Percentiles rank a stretch among this genome's conserved stretches.
These are phyloP conservation scores for Sylvia borin DNA, from an alignment of 2,797 vertebrate genomes.

Conservation along the genomic window DNA sequence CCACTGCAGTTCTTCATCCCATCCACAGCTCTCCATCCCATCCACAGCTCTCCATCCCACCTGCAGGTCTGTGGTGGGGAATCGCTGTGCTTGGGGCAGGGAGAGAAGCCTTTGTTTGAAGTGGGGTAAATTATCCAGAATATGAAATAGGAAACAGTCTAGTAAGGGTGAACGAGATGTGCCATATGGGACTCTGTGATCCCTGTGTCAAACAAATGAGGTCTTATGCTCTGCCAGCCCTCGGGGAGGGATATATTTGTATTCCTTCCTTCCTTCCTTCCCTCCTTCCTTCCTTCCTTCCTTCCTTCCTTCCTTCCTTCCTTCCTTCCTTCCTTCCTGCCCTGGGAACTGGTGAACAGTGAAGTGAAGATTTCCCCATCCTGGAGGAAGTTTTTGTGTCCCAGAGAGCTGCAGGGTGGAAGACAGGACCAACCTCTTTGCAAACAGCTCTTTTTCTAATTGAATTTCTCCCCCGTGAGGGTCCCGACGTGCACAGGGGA, in stretches of 20 bases:
- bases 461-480: not conserved
- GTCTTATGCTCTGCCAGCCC: not conserved
- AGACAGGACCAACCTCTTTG: not conserved
- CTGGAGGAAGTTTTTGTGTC: not conserved
- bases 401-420: not conserved
- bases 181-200: not conserved
- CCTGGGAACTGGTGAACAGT: accelerated
- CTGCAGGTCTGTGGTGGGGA: not conserved
- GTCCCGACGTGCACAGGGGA: accelerated
- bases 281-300: not conserved
- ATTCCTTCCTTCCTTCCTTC: not conserved
- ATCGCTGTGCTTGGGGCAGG: not conserved
- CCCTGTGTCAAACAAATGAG: not conserved
- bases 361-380: not conserved
- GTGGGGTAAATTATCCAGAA: not conserved
- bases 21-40: not conserved
- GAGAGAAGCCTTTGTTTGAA: not conserved
- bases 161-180: not conserved
- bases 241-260: not conserved
- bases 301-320: not conserved
- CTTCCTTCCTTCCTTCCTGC: not conserved
- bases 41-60: too few relatives aligned
- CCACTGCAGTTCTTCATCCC: too few relatives aligned
- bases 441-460: not conserved
- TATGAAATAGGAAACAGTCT: not conserved